phyloP scores from a whole-genome alignment of 2,888 invertebrate species.

The Polymixis lichenea region DNA sequence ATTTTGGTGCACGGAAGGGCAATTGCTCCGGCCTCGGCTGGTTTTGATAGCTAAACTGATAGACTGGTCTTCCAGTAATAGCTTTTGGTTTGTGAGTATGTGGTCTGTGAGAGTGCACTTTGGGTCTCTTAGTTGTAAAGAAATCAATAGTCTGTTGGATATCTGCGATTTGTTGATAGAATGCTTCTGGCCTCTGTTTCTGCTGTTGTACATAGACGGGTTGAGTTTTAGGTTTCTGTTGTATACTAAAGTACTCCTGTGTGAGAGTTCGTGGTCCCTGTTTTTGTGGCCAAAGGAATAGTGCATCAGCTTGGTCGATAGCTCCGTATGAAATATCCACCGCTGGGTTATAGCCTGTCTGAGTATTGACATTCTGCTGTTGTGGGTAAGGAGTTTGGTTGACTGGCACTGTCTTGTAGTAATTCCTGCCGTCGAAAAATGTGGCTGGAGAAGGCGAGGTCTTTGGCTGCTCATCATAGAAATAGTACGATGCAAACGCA shows the following conservation, averaged over 20 bases:
- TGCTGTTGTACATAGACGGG: slow-evolving; percentile 83
- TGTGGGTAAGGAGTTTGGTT: slow-evolving; percentile 74
- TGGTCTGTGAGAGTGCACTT: slow-evolving; percentile 82
- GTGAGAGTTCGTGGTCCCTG: slow-evolving; percentile 88
- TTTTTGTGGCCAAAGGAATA: slow-evolving; percentile 88
- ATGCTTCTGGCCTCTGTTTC: slow-evolving; percentile 88
- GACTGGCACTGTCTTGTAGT: slow-evolving; percentile 84
- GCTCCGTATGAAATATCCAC: slow-evolving; percentile 87
- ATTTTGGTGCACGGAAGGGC: slow-evolving; percentile 87
- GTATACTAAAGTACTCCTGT: slow-evolving; percentile 89
- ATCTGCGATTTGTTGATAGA: slow-evolving; percentile 92
- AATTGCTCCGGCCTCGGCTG: slow-evolving; percentile 87
- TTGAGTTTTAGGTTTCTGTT: slow-evolving; percentile 85
- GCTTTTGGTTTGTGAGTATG: slow-evolving; percentile 88
- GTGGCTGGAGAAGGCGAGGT: slow-evolving; percentile 90
- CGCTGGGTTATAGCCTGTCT: slow-evolving; percentile 80
- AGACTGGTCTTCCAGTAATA: slow-evolving; percentile 90
- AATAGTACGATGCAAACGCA: slow-evolving; percentile 92
- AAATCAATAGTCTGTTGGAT: slow-evolving; percentile 92
- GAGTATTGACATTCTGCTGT: slow-evolving; percentile 79
- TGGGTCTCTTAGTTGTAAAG: slow-evolving; percentile 91
- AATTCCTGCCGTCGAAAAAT: slow-evolving; percentile 86
- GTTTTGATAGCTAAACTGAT: slow-evolving; percentile 94
- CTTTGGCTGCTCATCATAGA: slow-evolving; percentile 92
- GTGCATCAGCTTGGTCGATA: slow-evolving; percentile 85